Evolutionary conservation across 2,888 invertebrate genomes (phyloP), one percentile per base, ranked within the genome.

Genomic region (Ommatoiulus sabulosus): DNA sequence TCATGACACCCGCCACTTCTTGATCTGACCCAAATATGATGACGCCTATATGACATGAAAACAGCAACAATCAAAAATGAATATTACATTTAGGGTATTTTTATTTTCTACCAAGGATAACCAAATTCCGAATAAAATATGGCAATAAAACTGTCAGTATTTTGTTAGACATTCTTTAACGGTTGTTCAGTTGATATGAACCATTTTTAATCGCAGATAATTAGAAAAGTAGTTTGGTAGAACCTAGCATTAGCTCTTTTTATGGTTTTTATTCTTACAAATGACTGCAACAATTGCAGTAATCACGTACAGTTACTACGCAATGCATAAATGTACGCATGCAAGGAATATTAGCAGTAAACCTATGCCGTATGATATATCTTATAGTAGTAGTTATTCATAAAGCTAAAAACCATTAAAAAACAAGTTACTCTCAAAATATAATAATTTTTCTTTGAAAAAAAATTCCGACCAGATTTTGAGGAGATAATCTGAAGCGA

Each of bases 1-100:
- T 94, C 98, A 99, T 99, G 89, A 99, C 95, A 63, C 97, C 97
- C 0, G 98, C 97, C 10, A 98, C 98, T 94, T 98, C 98, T 93
- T 98, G 98, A 93, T 98, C 98, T 0, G 98, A 98, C 0, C 97
- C 98, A 92, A 97, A 98, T 91, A 98, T 96, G 90, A 98, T 98
- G 88, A 97, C 97, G 88, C 98, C 98, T 98, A 93, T 4, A 35
- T 10, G 35, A 87, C 43, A 35, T 10, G 35, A 87, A 63, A 10
- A 52, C 12, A 46, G 44, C 46, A 87, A 80, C 4, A 80, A 80
- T 80, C 24, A 80, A 80, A 10, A 80, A 80, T 35, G 80, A 80
- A 20, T n/a, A 8, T 84, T 35, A 44, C 35, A 84, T 24, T 43
- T 6, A 0, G 5, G 84, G 17, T 17, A 6, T 24, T 84, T 35